Base-by-base conservation (phyloP, 2,888 invertebrate genomes). In the Drosophila bunnanda region DNA sequence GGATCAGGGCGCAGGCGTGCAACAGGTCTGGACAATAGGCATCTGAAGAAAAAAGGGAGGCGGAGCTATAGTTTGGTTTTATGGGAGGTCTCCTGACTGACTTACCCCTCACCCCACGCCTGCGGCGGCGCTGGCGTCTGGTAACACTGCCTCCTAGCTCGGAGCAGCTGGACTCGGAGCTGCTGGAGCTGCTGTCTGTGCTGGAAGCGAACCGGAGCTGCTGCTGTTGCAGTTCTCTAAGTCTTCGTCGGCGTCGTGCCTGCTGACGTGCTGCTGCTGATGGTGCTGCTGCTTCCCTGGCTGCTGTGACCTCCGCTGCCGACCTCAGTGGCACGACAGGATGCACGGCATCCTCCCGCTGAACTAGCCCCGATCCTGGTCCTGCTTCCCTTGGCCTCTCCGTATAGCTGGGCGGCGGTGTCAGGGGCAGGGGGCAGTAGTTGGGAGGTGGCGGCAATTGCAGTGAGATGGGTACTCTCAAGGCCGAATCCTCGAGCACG, bases 11-110 rank as follows among this genome's bases (percentile, higher is more conserved):
- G 69, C 92, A 92, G n/a, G 92, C 91, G 71, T 92, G 89, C 57
- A 92, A 55, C 36, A 92, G 74, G 70, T 92, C 92, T 10, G 92
- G 92, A 66, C 92, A 92, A 67, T 92, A 92, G 28, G 90, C 90
- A 88, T 89, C 92, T 92, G 75, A 0, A 76, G 72, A 15, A 13
- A 75, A n/a, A 10, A 0, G 8, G 8, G 2, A 15, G 15, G 2
- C 8, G 12, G 10, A 8, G 1, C 25, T 5, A 41, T n/a, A 53
- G 12, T 25, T 12, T n/a, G 13, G 22, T 22, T 20, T 17, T 5
- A 25, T 2, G 0, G 8, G 2, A 15, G 15, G 22, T 38, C 6
- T 12, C 17, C 2, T 9, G 6, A 2, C 2, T 1, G 6, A 61
- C 82, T 75, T 60, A 90, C 90, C 90, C 54, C 85, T 83, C 46